Evolutionary conservation across 92 coral and sea anemone species (phyloP).

Genomic region (Metridium senile): DNA sequence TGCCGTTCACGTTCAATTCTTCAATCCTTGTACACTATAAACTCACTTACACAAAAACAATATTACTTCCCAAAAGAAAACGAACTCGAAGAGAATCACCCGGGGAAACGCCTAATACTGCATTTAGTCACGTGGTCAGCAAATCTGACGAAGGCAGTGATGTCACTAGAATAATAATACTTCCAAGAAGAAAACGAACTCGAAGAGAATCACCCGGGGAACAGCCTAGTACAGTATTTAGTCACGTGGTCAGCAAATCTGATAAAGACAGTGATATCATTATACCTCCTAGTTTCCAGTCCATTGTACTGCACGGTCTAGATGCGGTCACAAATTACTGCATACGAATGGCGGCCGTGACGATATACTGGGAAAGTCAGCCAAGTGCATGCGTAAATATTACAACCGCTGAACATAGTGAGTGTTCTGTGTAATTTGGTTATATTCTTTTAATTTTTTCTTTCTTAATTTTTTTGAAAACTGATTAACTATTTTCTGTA

Average conservation of each 20-base stretch:
- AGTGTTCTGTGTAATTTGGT: constrained; percentile 8
- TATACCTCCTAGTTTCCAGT: constrained; percentile 42
- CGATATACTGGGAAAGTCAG: constrained; percentile 29
- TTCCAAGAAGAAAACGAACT: background rate
- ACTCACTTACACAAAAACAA: constrained; percentile 17
- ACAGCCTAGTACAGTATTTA: background rate
- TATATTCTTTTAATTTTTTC: background rate
- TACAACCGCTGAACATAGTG: constrained; percentile 54
- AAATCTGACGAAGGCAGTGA: constrained; percentile 12
- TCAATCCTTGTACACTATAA: constrained; percentile 42
- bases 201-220: constrained; percentile 8
- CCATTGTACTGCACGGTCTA: constrained; percentile 32
- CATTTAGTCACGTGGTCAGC: constrained; percentile 8
- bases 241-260: background rate
- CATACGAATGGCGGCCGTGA: constrained; percentile 37
- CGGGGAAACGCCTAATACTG: background rate
- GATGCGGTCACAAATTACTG: constrained; percentile 41
- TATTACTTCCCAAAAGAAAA: background rate
- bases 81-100: background rate
- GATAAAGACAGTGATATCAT: constrained; percentile 24
- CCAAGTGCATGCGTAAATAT: constrained; percentile 54
- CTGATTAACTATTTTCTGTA: background rate
- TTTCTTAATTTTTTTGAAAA: background rate
- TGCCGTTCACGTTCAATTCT: constrained; percentile 23
- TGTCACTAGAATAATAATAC: constrained; percentile 21